Evolutionary conservation across 2,113 vertebrate genomes (phyloP), one percentile per base, ranked within the genome.

Genomic region (Sporophila hypoxantha): DNA sequence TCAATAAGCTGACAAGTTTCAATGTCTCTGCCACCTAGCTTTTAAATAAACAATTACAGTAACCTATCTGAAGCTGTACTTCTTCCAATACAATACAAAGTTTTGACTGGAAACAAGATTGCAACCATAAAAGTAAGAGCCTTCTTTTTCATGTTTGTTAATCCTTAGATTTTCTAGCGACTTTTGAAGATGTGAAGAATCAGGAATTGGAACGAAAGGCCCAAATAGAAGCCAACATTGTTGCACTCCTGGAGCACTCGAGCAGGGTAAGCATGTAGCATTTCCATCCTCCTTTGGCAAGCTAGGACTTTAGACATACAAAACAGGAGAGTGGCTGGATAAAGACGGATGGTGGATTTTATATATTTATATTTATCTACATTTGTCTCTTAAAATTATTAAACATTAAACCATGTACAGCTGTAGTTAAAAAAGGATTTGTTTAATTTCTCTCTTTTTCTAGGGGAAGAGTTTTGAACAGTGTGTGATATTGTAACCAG

Each of bases 241-340:
- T 99, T 77, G 95, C 97, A 2, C 96, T 99, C 18, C 93, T 99
- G 89, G 99, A 99, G 62, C 98, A 98, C 32, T 97, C 96, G 17
- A 99, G 98, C 96, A 97, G 98, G 93, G 98, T 98, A 89, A 97
- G 96, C 17, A 16, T 86, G 59, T 92, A 97, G 96, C 19, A 16
- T 86, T 62, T 92, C 17, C 37, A 30, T 25, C 8, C 11, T 61
- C 36, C 16, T 64, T 39, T 59, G 17, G 27, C 44, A 65, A 74
- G 29, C 19, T 36, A 69, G 15, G 26, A 36, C 29, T 41, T 64
- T 7, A n/a, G 69, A 56, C 19, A 1, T 13, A 55, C 15, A 26
- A 19, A 78, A 36, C 6, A 62, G 50, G 32, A 62, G 29, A 49
- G 13, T 32, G 5, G 22, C 30, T 52, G 41, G 17, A 41, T 70